Conservation (phyloP, 2,797 vertebrate species). For the Microcaecilia unicolor region DNA sequence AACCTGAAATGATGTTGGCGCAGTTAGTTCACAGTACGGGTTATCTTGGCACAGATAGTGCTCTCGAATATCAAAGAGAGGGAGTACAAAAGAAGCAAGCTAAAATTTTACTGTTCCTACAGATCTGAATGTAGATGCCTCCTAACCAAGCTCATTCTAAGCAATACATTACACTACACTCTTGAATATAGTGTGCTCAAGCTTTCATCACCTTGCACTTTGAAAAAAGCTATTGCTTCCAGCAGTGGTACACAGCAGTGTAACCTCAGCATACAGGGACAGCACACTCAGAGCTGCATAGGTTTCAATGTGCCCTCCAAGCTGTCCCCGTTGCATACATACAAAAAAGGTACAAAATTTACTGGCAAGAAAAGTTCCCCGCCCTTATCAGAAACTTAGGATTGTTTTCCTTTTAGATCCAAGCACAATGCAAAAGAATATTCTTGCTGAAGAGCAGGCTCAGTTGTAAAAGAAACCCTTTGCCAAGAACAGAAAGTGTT, state of each 20-base stretch:
- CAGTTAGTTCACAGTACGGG: constrained; percentile 34
- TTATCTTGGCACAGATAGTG: constrained; percentile 3
- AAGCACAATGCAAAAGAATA: no score
- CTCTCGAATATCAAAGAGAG: constrained; percentile 6
- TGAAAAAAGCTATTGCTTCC: constrained; percentile 2
- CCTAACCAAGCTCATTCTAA: not conserved
- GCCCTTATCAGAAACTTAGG: no score
- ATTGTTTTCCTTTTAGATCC: no score
- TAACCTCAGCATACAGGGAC: constrained; percentile 11
- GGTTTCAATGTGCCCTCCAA: constrained; percentile 11
- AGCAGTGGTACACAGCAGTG: constrained; percentile 14
- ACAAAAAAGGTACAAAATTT: constrained; percentile 58
- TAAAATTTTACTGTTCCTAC: constrained; percentile 6
- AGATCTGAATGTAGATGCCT: no score
- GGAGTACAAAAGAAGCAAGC: no score
- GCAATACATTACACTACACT: no score
- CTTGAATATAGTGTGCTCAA: constrained; percentile 3
- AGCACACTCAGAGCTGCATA: constrained; percentile 23
- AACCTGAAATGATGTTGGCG: constrained; percentile 41
- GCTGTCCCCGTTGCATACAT: constrained; percentile 26
- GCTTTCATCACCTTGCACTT: not conserved
- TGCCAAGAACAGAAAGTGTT: no score
- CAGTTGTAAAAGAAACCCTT: no score
- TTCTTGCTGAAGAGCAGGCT: no score
- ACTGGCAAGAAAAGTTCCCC: constrained; percentile 51